Percentiles rank a stretch among this genome's conserved stretches.
Conservation (phyloP, 1,140 invertebrate species). For the Macrobrachium nipponense region DNA sequence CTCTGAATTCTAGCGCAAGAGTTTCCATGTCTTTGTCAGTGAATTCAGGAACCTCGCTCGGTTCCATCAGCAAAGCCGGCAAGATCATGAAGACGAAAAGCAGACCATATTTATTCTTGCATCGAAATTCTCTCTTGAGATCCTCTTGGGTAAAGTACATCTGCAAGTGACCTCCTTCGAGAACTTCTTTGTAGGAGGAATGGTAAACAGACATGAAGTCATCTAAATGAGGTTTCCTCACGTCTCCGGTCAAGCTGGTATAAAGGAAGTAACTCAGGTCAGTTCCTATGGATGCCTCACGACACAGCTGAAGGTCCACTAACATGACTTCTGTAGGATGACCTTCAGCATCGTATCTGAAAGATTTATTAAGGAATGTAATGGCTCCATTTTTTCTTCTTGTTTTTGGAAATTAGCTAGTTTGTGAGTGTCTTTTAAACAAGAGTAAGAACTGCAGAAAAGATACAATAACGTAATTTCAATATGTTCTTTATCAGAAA, state of each 20-base stretch:
- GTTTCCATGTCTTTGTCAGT: constrained; percentile 21
- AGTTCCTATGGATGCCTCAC: constrained; percentile 15
- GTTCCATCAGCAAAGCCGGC: constrained; percentile 28
- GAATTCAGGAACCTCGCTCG: background rate
- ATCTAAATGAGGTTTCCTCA: constrained; percentile 21
- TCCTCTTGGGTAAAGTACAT: constrained; percentile 34
- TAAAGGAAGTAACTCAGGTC: constrained; percentile 52
- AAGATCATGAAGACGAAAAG: constrained; percentile 15
- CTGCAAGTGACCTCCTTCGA: background rate
- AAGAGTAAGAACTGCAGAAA: no score
- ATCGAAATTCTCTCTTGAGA: constrained; percentile 5
- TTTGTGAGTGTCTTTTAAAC: no score
- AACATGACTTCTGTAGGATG: constrained; percentile 28
- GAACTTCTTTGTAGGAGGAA: constrained; percentile 12
- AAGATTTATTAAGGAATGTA: no score
- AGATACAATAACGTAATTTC: no score
- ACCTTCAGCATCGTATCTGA: constrained; percentile 20
- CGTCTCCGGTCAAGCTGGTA: constrained; percentile 30
- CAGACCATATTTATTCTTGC: constrained; percentile 19
- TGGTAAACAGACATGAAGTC: constrained; percentile 31
- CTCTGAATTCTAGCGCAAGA: background rate
- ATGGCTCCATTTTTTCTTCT: no score
- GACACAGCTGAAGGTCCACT: constrained; percentile 36
- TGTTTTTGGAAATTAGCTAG: no score
- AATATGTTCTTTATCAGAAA: no score